These are phyloP conservation scores for Aphidius gifuensis DNA, from an alignment of 1,140 invertebrate species.

Conservation along the genomic window DNA sequence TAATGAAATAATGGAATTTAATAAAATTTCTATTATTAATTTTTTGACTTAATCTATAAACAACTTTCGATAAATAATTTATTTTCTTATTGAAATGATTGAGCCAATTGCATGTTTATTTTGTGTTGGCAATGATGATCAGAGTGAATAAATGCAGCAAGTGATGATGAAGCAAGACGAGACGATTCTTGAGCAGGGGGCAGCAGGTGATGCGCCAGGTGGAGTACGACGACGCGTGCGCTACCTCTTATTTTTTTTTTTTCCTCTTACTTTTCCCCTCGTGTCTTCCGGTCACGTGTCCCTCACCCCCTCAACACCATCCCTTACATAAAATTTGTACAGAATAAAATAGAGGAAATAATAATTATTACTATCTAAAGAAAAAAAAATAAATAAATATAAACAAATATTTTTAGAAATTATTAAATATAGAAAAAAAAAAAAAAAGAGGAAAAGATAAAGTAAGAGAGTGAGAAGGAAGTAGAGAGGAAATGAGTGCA, in stretches of 20 bases:
- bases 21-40: no score
- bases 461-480: no score
- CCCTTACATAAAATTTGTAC: slow-evolving; percentile 16
- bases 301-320: slow-evolving; percentile 28
- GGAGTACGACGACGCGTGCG: slow-evolving; percentile 53
- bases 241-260: slow-evolving; percentile 16
- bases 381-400: neutral
- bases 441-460: no score
- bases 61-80: no score
- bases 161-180: slow-evolving; percentile 9
- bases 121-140: no score
- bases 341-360: slow-evolving; percentile 5
- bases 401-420: no score
- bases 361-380: slow-evolving; percentile 4
- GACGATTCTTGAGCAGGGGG: slow-evolving; percentile 44
- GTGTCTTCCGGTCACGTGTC: slow-evolving; percentile 52
- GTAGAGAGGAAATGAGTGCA: no score
- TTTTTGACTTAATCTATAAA: no score
- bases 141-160: neutral
- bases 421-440: no score
- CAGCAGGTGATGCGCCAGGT: slow-evolving; percentile 57
- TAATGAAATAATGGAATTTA: no score
- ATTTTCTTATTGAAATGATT: no score
- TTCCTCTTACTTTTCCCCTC: slow-evolving; percentile 28
- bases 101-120: no score